Conservation (phyloP, 2,797 vertebrate genomes). For the Acanthurus tractus region DNA sequence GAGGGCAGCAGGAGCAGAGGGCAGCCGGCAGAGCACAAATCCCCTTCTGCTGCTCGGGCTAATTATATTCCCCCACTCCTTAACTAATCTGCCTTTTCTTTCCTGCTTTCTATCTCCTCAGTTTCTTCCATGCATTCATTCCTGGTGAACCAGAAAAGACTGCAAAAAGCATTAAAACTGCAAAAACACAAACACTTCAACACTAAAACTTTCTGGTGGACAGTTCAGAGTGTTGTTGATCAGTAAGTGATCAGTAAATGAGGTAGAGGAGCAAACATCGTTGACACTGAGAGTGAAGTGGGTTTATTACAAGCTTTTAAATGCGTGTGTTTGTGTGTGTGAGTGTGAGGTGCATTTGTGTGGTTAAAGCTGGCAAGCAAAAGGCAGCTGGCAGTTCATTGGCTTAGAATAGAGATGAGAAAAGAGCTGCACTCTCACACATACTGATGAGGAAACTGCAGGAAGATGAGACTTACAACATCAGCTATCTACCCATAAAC, state of each 20-base stretch:
- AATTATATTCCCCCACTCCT: conserved; percentile 80
- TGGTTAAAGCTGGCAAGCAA: conserved; percentile 46
- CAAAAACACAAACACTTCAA: background rate
- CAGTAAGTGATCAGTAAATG: background rate
- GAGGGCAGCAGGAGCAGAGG: conserved; percentile 63
- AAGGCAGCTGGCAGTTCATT: conserved; percentile 55
- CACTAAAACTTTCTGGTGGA: conserved; percentile 19
- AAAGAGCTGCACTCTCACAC: conserved; percentile 53
- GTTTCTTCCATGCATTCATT: conserved; percentile 28
- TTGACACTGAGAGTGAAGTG: conserved; percentile 29
- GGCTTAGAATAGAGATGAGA: conserved; percentile 62
- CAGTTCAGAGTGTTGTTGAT: background rate
- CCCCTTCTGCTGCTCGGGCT: conserved; percentile 84
- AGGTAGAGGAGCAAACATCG: conserved; percentile 23
- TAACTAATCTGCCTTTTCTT: conserved; percentile 77
- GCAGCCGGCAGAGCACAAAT: conserved; percentile 81
- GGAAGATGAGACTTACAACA: conserved; percentile 36
- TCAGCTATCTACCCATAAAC: conserved; percentile 15
- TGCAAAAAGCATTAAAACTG: background rate
- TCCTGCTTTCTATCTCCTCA: conserved; percentile 30
- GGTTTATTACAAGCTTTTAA: conserved; percentile 15
- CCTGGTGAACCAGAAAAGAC: conserved; percentile 2
- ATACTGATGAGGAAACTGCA: conserved; percentile 74
- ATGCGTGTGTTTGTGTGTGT: conserved; percentile 25
- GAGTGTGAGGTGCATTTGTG: conserved; percentile 22